These are phyloP conservation scores for Hermodice carunculata DNA, from an alignment of 2,888 invertebrate species.

Conservation along the genomic window DNA sequence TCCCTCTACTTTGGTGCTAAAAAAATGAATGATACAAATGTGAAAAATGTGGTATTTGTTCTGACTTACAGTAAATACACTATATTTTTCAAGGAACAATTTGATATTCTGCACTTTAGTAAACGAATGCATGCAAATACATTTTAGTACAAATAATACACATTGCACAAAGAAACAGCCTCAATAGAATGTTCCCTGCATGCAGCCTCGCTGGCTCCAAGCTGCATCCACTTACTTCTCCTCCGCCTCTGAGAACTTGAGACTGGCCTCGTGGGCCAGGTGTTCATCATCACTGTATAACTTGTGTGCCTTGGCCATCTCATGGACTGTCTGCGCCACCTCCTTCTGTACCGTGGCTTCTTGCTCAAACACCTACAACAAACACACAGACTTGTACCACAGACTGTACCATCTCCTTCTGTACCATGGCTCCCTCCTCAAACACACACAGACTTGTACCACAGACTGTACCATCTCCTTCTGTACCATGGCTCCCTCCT, in stretches of 20 bases:
- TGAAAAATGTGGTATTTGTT: too few species aligned
- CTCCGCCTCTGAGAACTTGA: conserved; percentile 95
- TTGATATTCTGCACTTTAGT: not conserved
- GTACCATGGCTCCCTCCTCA: not conserved
- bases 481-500: too few species aligned
- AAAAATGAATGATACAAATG: too few species aligned
- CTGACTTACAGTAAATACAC: too few species aligned
- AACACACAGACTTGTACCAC: too few species aligned
- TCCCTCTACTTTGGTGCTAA: too few species aligned
- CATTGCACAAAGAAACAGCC: not conserved
- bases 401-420: not conserved
- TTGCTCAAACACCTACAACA: conserved; percentile 61
- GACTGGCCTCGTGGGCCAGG: conserved; percentile 93
- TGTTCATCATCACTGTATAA: conserved; percentile 96
- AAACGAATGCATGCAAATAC: not conserved
- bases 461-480: too few species aligned
- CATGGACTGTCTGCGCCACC: conserved; percentile 74
- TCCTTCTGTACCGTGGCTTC: conserved; percentile 61
- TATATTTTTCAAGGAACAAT: too few species aligned
- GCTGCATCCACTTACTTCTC: conserved; percentile 75
- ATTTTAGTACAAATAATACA: not conserved
- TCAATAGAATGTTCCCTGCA: not conserved
- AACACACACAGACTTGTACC: not conserved
- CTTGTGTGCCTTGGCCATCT: conserved; percentile 95
- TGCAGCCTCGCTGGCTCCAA: not conserved